Percentiles rank a stretch among this genome's conserved stretches.
phyloP scores from a whole-genome alignment of 2,888 invertebrate species.

The Dolichopus griseipennis region DNA sequence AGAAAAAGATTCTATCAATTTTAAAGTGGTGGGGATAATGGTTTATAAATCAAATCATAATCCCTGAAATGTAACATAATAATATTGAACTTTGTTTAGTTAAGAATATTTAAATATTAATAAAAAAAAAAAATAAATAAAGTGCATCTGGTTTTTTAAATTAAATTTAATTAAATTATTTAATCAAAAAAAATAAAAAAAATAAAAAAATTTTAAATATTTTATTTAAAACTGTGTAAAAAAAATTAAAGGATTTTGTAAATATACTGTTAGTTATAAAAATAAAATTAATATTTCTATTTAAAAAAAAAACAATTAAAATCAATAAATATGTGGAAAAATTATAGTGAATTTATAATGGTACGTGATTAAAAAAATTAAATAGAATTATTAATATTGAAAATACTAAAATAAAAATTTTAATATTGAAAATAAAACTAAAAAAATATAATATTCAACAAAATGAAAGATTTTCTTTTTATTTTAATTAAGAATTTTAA shows the following conservation, averaged over 20 bases:
- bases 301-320: too few species aligned
- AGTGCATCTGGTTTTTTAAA: neutral
- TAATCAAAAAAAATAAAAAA: neutral
- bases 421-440: neutral
- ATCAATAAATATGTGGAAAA: neutral
- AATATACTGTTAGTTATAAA: too few species aligned
- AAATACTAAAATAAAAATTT: neutral
- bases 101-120: neutral
- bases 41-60: conserved; percentile 19
- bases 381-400: neutral
- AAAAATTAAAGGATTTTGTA: too few species aligned
- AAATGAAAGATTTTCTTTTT: neutral
- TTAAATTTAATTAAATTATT: neutral
- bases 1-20: neutral
- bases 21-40: conserved; percentile 16
- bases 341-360: conserved; percentile 4
- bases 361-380: neutral
- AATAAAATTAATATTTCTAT: neutral
- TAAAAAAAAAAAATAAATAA: too few species aligned
- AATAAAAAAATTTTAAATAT: neutral
- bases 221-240: neutral
- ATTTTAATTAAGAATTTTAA: neutral
- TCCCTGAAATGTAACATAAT: conserved; percentile 13
- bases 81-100: neutral
- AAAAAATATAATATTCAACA: neutral